Evolutionary conservation across 2,888 invertebrate species (phyloP), one percentile per base, ranked within the genome.

Genomic region (Trachelus iudaicus): DNA sequence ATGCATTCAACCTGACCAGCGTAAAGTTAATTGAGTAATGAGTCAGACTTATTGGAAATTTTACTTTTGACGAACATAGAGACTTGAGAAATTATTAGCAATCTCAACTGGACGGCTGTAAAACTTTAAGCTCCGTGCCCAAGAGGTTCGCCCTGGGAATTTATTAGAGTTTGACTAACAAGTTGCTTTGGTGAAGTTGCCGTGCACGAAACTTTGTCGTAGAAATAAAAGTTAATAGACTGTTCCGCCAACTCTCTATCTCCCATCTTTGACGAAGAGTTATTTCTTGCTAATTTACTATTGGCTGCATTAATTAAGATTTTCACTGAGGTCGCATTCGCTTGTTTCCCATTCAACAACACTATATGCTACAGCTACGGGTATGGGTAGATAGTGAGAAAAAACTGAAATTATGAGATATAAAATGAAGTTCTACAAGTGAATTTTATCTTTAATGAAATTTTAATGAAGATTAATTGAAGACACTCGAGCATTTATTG

Each of bases 221-320:
- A 87, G 88, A 90, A 91, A 90, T 90, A 90, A 90, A 90, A 90
- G 90, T 90, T 90, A 90, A 90, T 89, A 87, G 90, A 90, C 88
- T 90, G 89, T 88, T 86, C 86, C 84, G 82, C 85, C 77, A 83
- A 82, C 79, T 79, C 76, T 84, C 83, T 81, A 73, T 77, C 76
- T 69, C 77, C 75, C 76, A 75, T 79, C 78, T 89, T 89, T 87
- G 83, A 85, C 83, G 83, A 89, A 90, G 23, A 90, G 88, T 90
- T 90, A 90, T 90, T 88, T 89, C 89, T 88, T 89, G 89, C 88
- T 88, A 89, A 90, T 90, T 90, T 88, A 89, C 85, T 87, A 90
- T 90, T 89, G 88, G 86, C 83, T 33, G 40, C 85, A 86, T 89
- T 85, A 86, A 87, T 84, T 84, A 83, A 84, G 87, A 86, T 56